Conservation (phyloP, 1,140 invertebrate genomes). For the Magallana gigas region DNA sequence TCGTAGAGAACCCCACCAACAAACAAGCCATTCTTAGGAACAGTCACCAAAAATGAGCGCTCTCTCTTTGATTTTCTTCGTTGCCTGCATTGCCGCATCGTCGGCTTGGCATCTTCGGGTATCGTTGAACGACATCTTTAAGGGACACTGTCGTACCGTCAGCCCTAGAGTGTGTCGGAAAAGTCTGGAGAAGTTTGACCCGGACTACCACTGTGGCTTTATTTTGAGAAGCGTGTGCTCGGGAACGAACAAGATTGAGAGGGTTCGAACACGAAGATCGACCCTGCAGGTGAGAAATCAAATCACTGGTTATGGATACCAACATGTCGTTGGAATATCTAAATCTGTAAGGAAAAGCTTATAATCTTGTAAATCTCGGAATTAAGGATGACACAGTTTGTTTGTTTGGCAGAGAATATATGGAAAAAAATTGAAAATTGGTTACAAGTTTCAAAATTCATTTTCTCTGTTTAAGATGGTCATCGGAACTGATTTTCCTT, state of each 20-base stretch:
- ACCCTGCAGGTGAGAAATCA: neutral
- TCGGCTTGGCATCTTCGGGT: constrained; percentile 2
- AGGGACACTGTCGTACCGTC: constrained; percentile 13
- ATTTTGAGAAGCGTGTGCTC: constrained; percentile 6
- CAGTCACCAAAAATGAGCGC: neutral
- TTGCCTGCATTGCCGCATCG: neutral
- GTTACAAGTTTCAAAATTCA: too few relatives aligned
- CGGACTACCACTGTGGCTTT: constrained; percentile 10
- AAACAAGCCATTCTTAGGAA: neutral
- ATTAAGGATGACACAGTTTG: too few relatives aligned
- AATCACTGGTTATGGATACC: neutral
- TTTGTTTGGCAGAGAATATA: too few relatives aligned
- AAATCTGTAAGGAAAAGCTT: too few relatives aligned
- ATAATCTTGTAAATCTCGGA: too few relatives aligned
- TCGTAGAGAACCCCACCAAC: neutral
- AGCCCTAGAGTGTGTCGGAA: constrained; percentile 20
- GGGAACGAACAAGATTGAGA: constrained; percentile 21
- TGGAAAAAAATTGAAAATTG: too few relatives aligned
- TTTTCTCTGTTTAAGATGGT: too few relatives aligned
- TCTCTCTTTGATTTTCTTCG: neutral
- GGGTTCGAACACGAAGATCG: neutral
- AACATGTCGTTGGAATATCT: too few relatives aligned
- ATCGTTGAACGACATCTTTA: constrained; percentile 20
- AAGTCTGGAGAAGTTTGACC: neutral
- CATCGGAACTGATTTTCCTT: too few relatives aligned